Conservation (phyloP, 2,113 vertebrate species). For the Clarias macrocephalus region DNA sequence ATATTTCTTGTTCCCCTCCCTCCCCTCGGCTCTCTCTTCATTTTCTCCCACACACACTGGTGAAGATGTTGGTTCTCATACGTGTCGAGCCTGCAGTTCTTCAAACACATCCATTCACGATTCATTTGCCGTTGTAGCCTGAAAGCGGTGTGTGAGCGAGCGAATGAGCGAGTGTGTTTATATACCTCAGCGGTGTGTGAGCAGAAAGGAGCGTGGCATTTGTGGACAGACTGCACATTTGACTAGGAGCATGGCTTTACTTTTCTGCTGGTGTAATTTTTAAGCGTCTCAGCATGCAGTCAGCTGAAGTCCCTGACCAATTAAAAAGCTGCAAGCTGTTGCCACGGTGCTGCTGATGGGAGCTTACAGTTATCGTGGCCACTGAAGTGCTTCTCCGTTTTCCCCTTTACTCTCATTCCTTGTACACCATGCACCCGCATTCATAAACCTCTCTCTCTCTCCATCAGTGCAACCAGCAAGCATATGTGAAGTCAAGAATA, state of each 20-base stretch:
- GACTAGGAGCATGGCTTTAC: conserved; percentile 20
- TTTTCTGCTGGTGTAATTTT: conserved; percentile 29
- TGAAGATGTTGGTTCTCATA: conserved; percentile 17
- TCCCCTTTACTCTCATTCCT: not conserved
- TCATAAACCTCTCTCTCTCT: not conserved
- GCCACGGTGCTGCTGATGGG: conserved; percentile 29
- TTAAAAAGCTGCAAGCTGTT: conserved; percentile 46
- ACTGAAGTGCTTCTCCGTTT: conserved; percentile 9
- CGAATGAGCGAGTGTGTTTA: not conserved
- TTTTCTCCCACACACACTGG: conserved; percentile 8
- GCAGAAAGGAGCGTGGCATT: conserved; percentile 14
- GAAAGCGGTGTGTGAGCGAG: not conserved
- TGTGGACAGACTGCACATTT: conserved; percentile 31
- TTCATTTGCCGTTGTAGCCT: conserved; percentile 37
- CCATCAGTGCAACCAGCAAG: not conserved
- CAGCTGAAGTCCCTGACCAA: conserved; percentile 37
- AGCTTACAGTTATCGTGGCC: conserved; percentile 12
- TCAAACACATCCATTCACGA: conserved; percentile 14
- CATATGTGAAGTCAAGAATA: not conserved
- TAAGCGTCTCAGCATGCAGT: conserved; percentile 6
- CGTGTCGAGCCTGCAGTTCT: conserved; percentile 24
- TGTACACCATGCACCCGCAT: not conserved
- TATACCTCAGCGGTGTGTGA: not conserved
- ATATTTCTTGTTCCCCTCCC: not conserved
- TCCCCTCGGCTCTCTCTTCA: not conserved